phyloP scores from a whole-genome alignment of 2,113 vertebrate genomes.

The Taurulus bubalis region DNA sequence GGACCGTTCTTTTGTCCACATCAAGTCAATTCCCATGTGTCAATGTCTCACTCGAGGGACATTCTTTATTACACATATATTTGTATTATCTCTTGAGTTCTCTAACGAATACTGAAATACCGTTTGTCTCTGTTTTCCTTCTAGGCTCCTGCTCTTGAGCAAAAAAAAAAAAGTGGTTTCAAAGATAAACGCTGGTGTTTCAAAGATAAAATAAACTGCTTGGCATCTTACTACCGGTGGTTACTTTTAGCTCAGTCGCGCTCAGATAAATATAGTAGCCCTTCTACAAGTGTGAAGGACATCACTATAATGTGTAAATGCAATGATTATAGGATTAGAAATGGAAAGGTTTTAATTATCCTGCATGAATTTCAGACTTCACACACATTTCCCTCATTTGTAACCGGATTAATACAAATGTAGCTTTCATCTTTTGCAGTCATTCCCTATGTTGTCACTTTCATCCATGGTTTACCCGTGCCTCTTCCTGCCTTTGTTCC shows the following conservation, averaged over 20 bases:
- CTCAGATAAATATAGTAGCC: conserved; percentile 21
- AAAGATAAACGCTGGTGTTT: conserved; percentile 40
- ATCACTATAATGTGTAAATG: conserved; percentile 11
- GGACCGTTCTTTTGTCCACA: conserved; percentile 29
- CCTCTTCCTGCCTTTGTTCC: conserved; percentile 62
- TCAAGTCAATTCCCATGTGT: background rate
- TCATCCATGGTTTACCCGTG: conserved; percentile 20
- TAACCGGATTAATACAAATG: background rate
- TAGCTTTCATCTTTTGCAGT: conserved; percentile 6
- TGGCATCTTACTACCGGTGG: conserved; percentile 11
- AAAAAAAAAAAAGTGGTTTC: conserved; percentile 23
- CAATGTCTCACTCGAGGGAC: conserved; percentile 1
- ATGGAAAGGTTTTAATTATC: background rate
- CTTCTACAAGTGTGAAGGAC: conserved; percentile 4
- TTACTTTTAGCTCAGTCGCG: conserved; percentile 20
- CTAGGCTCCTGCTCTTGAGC: background rate
- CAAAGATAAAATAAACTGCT: conserved; percentile 32
- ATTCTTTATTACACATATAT: background rate
- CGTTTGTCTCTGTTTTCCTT: background rate
- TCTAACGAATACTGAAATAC: too few species aligned
- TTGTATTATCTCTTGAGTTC: background rate
- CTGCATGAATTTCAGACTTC: background rate
- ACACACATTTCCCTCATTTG: background rate
- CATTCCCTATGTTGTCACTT: conserved; percentile 19
- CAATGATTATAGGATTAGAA: background rate